Evolutionary conservation across 2,797 vertebrate genomes (phyloP).

Genomic region (Gadopsis bispinosus): DNA sequence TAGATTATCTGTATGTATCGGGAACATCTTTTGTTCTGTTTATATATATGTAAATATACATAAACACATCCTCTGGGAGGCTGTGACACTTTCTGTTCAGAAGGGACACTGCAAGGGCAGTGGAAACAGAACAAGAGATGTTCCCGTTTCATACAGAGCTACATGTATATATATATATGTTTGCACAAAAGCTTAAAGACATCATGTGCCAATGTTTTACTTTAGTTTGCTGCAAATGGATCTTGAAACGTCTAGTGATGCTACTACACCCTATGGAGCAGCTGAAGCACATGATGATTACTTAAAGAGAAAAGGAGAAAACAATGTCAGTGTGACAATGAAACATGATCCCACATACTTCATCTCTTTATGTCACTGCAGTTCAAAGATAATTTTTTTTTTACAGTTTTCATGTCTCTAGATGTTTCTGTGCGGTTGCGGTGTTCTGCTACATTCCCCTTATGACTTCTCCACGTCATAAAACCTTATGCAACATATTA

Average conservation of each 20-base stretch:
- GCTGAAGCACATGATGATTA: constrained; percentile 13
- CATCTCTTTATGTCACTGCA: constrained; percentile 13
- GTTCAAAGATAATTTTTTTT: constrained; percentile 7
- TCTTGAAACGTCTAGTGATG: constrained; percentile 5
- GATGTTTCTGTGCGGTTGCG: not conserved
- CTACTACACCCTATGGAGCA: not conserved
- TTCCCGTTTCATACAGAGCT: not conserved
- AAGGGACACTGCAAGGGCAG: not conserved
- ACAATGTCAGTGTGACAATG: constrained; percentile 19
- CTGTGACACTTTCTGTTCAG: constrained; percentile 5
- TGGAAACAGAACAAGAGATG: too few species aligned
- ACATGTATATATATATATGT: too few species aligned
- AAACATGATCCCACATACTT: not conserved
- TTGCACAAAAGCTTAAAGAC: not conserved
- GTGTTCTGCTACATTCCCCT: not conserved
- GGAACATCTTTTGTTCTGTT: constrained; percentile 11
- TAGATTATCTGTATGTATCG: not conserved
- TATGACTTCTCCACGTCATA: constrained; percentile 11
- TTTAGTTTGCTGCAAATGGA: constrained; percentile 18
- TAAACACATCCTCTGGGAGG: not conserved
- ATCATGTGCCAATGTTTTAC: constrained; percentile 13
- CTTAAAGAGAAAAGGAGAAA: constrained; percentile 26
- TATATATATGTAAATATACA: not conserved
- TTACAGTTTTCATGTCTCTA: not conserved
- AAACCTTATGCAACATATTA: constrained; percentile 40